These are phyloP conservation scores for Discoglossus pictus DNA, from an alignment of 2,797 vertebrate genomes.

Conservation along the genomic window DNA sequence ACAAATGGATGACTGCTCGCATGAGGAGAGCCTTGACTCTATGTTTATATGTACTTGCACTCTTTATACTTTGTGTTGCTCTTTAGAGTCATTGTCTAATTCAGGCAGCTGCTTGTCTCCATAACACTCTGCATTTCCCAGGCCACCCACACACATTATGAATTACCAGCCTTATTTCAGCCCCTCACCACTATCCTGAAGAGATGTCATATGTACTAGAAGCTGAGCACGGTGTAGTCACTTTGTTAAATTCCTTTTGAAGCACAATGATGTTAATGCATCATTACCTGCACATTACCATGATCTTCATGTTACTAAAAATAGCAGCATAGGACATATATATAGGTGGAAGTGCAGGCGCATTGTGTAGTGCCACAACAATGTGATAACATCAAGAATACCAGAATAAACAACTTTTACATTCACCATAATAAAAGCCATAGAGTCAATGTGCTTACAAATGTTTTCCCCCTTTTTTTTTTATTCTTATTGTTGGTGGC, in stretches of 20 bases:
- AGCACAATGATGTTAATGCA: background rate
- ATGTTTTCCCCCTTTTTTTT: too few species aligned
- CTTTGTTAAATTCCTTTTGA: background rate
- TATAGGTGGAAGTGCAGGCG: too few species aligned
- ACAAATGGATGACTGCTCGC: slow-evolving; percentile 59
- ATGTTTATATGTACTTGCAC: slow-evolving; percentile 25
- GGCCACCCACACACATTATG: slow-evolving; percentile 1
- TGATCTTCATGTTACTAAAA: background rate
- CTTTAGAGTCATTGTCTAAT: slow-evolving; percentile 3
- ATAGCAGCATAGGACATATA: too few species aligned
- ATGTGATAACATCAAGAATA: too few species aligned
- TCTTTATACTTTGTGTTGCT: slow-evolving; percentile 15
- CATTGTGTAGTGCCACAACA: too few species aligned
- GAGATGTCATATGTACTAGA: too few species aligned
- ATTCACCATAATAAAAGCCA: too few species aligned
- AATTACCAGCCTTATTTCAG: slow-evolving; percentile 3
- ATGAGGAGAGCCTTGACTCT: slow-evolving; percentile 63
- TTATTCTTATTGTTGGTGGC: too few species aligned
- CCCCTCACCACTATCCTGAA: too few species aligned
- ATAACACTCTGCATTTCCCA: slow-evolving; percentile 2
- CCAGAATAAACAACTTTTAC: too few species aligned
- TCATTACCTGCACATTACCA: slow-evolving; percentile 2
- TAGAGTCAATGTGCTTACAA: too few species aligned
- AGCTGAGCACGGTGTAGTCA: background rate
- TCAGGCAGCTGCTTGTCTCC: background rate